Conservation (phyloP, 2,888 invertebrate genomes). For the Drosophila neotestacea region DNA sequence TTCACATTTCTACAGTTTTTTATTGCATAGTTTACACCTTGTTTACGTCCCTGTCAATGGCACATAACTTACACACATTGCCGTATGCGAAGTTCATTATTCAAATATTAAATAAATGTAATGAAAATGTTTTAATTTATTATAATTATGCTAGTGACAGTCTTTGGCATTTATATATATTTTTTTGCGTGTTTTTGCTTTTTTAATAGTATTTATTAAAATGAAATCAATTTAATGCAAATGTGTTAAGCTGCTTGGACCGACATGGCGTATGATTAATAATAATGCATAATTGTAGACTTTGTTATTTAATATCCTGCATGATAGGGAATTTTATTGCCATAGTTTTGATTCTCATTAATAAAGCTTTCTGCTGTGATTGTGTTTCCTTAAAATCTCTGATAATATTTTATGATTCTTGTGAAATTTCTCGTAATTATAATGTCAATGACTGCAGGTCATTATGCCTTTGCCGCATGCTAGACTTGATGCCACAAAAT, state of each 20-base stretch:
- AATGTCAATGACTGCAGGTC: conserved; percentile 8
- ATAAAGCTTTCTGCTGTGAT: not conserved
- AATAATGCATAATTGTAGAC: conserved; percentile 49
- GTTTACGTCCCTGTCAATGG: conserved; percentile 24
- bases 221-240: conserved; percentile 40
- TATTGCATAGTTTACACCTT: conserved; percentile 8
- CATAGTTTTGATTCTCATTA: not conserved
- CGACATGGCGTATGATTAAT: conserved; percentile 53
- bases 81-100: conserved; percentile 27
- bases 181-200: not conserved
- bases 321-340: not conserved
- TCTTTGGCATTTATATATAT: conserved; percentile 9
- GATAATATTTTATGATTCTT: not conserved
- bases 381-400: conserved; percentile 2
- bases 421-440: not conserved
- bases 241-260: conserved; percentile 10
- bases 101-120: conserved; percentile 23
- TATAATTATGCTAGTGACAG: conserved; percentile 44
- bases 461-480: conserved; percentile 19
- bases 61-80: conserved; percentile 27
- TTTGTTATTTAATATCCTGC: conserved; percentile 9
- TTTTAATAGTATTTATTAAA: conserved; percentile 31
- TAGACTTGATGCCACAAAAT: conserved; percentile 42
- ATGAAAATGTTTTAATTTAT: conserved; percentile 31
- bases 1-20: conserved; percentile 1